A percentile compares a stretch with the other conserved stretches of the same genome.
phyloP scores from a whole-genome alignment of 2,113 vertebrate genomes.

The Plotosus lineatus region DNA sequence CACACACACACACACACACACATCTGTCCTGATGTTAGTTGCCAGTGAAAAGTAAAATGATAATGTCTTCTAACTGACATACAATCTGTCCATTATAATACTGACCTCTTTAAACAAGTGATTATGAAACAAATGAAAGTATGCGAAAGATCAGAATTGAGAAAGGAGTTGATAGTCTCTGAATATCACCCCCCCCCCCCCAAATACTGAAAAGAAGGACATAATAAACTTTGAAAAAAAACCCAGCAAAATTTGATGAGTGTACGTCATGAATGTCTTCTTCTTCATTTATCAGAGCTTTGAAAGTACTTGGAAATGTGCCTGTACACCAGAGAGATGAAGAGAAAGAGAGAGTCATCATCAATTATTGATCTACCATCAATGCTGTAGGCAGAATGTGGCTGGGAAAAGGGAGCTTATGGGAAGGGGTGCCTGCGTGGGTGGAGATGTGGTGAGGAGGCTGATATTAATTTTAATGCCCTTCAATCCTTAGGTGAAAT shows the following conservation, averaged over 20 bases:
- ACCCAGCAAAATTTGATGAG: slow-evolving; percentile 1
- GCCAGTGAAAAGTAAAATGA: slow-evolving; percentile 2
- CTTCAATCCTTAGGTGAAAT: slow-evolving; percentile 48
- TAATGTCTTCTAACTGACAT: slow-evolving; percentile 8
- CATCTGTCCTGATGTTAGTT: slow-evolving; percentile 33
- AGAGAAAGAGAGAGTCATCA: slow-evolving; percentile 47
- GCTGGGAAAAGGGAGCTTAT: slow-evolving; percentile 7
- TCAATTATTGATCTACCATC: slow-evolving; percentile 58
- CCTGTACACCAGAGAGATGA: slow-evolving; percentile 37
- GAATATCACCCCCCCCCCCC: too few species aligned
- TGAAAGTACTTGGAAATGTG: slow-evolving; percentile 42
- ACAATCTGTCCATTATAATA: slow-evolving; percentile 12
- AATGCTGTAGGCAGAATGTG: slow-evolving; percentile 49
- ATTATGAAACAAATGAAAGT: slow-evolving; percentile 9
- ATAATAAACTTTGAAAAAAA: not conserved
- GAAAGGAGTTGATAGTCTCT: not conserved
- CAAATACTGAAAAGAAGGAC: not conserved
- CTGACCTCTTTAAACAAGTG: not conserved
- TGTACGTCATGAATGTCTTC: slow-evolving; percentile 27
- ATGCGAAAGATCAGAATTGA: not conserved
- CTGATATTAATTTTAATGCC: slow-evolving; percentile 56
- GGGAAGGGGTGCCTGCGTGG: not conserved
- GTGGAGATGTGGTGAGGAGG: slow-evolving; percentile 29
- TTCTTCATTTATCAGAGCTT: slow-evolving; percentile 29
- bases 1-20: not conserved